Evolutionary conservation across 2,113 vertebrate genomes (phyloP), one percentile per base, ranked within the genome.

Genomic region (Chrysemys picta): DNA sequence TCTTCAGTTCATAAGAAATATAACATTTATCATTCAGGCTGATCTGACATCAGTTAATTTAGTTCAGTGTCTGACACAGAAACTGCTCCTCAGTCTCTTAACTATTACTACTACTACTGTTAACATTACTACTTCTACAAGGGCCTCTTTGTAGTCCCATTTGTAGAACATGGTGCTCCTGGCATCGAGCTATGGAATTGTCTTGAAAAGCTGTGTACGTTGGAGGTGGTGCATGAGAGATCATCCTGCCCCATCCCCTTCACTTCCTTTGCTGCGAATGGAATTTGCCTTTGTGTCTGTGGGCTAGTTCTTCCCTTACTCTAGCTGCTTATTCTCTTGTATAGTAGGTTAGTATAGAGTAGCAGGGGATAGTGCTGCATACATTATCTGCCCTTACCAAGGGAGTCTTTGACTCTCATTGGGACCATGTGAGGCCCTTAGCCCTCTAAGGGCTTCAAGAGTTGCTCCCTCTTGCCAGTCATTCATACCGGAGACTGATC

Each of bases 1-100:
- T 93, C 27, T 85, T 69, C 65, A 14, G 7, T 96, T 80, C 12
- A 1, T 88, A 89, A 94, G 17, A 93, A 94, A 35, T 90, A 87
- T 72, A 2, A 82, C 82, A 22, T 21, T 4, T 47, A 62, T 50
- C 49, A 19, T 65, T 47, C 1, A 0, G 54, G 87, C 16, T 53
- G n/a, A 53, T 35, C 84, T 78, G 75, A 78, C 24, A 47, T 81
- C 31, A 49, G n/a, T 52, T 72, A 38, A 72, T n/a, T 72, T 17
- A 38, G 65, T 38, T 69, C 38, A 38, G 65, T 22, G 35, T 69
- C 65, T 69, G 62, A 17, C 17, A 72, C 65, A 72, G n/a, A 72
- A 72, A 72, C 65, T 72, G 65, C n/a, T 72, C 8, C n/a, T 72
- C 8, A 65, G 31, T n/a, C 31, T 65, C 62, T 65, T 65, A 65